Percentiles rank a stretch among this genome's conserved stretches.
phyloP scores from a whole-genome alignment of 2,113 vertebrate genomes.

The Microcebus jonahi region DNA sequence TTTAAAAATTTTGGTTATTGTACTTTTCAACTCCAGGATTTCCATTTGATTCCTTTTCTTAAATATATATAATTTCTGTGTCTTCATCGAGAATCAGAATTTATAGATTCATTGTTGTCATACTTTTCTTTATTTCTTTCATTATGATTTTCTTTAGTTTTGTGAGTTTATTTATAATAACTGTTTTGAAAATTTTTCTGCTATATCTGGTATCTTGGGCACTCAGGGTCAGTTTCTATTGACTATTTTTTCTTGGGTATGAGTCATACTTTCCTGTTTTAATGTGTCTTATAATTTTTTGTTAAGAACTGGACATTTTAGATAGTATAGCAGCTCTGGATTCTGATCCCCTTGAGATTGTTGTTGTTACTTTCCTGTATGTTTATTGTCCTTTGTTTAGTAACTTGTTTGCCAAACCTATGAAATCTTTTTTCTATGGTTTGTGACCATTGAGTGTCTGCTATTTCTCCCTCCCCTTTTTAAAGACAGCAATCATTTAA shows the following conservation, averaged over 20 bases:
- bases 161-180: neutral
- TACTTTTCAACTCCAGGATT: conserved; percentile 13
- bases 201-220: neutral
- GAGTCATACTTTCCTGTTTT: neutral
- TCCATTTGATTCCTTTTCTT: neutral
- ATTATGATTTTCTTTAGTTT: neutral
- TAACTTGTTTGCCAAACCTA: neutral
- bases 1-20: neutral
- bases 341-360: neutral
- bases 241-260: neutral
- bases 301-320: neutral
- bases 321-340: neutral
- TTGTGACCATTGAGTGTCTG: neutral
- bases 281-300: conserved; percentile 20
- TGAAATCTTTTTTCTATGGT: neutral
- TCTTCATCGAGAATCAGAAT: neutral
- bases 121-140: neutral
- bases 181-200: conserved; percentile 26
- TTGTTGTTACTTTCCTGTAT: neutral
- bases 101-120: neutral
- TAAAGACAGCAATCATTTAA: neutral
- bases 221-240: neutral
- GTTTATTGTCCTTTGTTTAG: neutral
- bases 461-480: neutral
- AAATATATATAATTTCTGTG: neutral